These are phyloP conservation scores for Buceros bicornis DNA, from an alignment of 2,797 vertebrate genomes.

Conservation along the genomic window DNA sequence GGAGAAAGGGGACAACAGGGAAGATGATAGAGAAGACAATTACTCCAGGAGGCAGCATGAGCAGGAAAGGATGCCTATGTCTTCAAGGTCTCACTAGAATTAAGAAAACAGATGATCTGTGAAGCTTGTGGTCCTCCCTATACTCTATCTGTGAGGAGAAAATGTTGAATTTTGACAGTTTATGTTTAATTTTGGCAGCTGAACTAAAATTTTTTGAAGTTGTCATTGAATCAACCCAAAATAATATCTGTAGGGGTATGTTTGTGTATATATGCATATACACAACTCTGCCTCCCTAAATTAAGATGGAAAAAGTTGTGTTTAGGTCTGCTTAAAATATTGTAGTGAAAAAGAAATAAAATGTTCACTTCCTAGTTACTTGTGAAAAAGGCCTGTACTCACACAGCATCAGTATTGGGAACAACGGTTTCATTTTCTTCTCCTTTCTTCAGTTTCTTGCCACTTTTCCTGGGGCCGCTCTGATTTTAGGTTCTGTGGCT, in stretches of 20 bases:
- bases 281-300: background rate
- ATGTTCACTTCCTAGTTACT: background rate
- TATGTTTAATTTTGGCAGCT: background rate
- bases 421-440: background rate
- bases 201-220: background rate
- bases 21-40: background rate
- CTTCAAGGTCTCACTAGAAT: background rate
- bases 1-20: background rate
- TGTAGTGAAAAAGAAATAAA: background rate
- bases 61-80: background rate
- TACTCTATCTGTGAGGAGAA: background rate
- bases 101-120: background rate
- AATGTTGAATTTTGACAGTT: background rate
- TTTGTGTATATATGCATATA: background rate
- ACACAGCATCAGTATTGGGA: background rate
- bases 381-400: background rate
- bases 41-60: background rate
- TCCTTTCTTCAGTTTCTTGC: background rate
- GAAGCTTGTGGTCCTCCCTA: background rate
- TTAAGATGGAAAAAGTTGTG: background rate
- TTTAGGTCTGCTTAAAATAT: background rate
- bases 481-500: background rate
- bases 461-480: background rate
- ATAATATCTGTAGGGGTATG: background rate
- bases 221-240: background rate